Percentiles rank a stretch among this genome's conserved stretches.
phyloP scores from a whole-genome alignment of 2,888 invertebrate genomes.

The Hypsopygia costalis region DNA sequence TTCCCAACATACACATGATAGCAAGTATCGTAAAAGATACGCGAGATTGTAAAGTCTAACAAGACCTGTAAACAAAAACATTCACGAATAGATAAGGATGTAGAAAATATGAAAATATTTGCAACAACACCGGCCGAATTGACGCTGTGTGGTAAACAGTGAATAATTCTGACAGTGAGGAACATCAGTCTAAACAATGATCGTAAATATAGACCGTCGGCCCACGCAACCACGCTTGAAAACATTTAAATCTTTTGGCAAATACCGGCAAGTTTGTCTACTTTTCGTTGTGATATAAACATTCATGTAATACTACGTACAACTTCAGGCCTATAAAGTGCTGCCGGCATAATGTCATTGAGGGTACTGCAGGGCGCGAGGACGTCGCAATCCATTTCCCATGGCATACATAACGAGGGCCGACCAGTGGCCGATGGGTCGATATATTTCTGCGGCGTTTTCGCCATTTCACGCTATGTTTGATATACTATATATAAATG shows the following conservation, averaged over 20 bases:
- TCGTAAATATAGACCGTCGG: conserved; percentile 10
- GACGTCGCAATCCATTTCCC: conserved; percentile 50
- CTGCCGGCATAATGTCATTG: conserved; percentile 1
- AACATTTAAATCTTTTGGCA: background rate
- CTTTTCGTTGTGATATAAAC: conserved; percentile 26
- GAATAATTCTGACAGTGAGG: conserved; percentile 5
- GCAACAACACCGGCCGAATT: conserved; percentile 11
- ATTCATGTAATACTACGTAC: background rate
- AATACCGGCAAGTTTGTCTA: conserved; percentile 5
- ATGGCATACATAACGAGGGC: conserved; percentile 48
- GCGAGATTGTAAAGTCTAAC: background rate
- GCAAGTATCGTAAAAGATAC: too few relatives aligned
- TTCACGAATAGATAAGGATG: background rate
- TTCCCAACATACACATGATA: too few relatives aligned
- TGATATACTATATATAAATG: conserved; percentile 16
- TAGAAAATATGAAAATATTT: conserved; percentile 5
- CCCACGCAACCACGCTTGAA: conserved; percentile 9
- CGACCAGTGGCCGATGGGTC: conserved; percentile 60
- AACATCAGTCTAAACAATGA: conserved; percentile 16
- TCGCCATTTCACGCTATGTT: conserved; percentile 45
- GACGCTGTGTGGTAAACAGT: conserved; percentile 7
- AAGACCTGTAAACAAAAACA: conserved; percentile 1
- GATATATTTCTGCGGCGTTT: conserved; percentile 74
- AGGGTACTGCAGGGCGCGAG: conserved; percentile 45
- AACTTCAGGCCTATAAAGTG: too few relatives aligned